Evolutionary conservation across 2,888 invertebrate genomes (phyloP), one percentile per base, ranked within the genome.

Genomic region (Cartodere bifasciata): DNA sequence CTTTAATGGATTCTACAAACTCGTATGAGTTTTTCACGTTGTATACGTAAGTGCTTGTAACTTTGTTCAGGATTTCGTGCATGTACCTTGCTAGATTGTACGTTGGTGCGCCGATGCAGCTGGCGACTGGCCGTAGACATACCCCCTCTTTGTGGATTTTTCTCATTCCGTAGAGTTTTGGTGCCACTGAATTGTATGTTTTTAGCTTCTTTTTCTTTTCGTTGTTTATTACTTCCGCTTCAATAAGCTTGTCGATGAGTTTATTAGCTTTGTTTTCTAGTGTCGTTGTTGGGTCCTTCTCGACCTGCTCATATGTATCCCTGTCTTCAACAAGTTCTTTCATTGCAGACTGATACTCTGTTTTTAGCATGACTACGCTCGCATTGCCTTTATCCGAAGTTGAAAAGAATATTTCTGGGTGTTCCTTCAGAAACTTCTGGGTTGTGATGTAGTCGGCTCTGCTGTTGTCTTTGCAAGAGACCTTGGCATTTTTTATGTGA

Each of bases 201-300:
- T 11, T 25, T 15, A 25, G 16, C 11, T 26, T 26, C 14, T 26
- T 26, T 6, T 15, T 16, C 3, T 10, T 26, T 26, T 4, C 16
- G n/a, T 9, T 10, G 25, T 13, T 15, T 25, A 25, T 25, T 9
- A 25, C 13, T 10, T 15, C 25, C 13, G 13, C 11, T 13, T 26
- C 11, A 7, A 5, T 10, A 26, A 14, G 14, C 26, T 26, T 16
- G 15, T 14, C 14, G 11, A 26, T 7, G 11, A 26, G 14, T 16
- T 6, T 26, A 14, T 26, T 26, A 14, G 25, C 14, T 13, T 4
- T 25, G 5, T 14, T n/a, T 11, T 13, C n/a, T 9, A 13, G 9
- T 10, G 9, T 25, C 6, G 10, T 9, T 11, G 25, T 25, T 9
- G 25, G 25, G 25, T 25, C 25, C n/a, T 13, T 25, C n/a, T 25